Evolutionary conservation across 1,140 invertebrate species (phyloP).

Genomic region (Apis laboriosa): DNA sequence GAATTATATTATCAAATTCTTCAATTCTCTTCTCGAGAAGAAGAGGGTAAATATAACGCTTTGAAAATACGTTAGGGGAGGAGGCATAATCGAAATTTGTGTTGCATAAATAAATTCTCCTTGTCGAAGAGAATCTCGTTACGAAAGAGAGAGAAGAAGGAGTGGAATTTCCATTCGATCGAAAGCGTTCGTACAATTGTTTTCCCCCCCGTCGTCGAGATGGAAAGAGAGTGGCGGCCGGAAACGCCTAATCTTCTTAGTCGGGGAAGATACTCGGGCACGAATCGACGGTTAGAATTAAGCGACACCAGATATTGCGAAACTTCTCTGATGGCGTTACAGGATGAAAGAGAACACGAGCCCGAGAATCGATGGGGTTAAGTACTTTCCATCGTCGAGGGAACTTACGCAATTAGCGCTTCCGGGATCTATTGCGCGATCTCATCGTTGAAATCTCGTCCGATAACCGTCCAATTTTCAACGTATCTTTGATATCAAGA

Average conservation of each 20-base stretch:
- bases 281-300: constrained; percentile 35
- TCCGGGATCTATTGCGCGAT: background rate
- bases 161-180: background rate
- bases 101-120: background rate
- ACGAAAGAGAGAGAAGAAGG: background rate
- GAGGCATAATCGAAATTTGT: too few relatives aligned
- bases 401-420: constrained; percentile 37
- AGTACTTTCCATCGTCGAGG: background rate
- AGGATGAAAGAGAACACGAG: constrained; percentile 18
- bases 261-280: constrained; percentile 2
- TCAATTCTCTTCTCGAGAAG: too few relatives aligned
- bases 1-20: too few relatives aligned
- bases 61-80: background rate
- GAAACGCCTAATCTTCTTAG: constrained; percentile 31
- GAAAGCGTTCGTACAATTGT: background rate
- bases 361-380: background rate
- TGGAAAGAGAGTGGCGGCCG: background rate
- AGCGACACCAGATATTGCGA: constrained; percentile 44
- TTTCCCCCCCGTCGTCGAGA: background rate
- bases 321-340: constrained; percentile 21
- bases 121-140: background rate
- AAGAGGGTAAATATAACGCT: too few relatives aligned
- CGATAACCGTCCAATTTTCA: too few relatives aligned
- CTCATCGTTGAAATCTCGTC: background rate
- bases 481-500: too few relatives aligned